phyloP scores from a whole-genome alignment of 2,888 invertebrate genomes.

The Belgica antarctica region DNA sequence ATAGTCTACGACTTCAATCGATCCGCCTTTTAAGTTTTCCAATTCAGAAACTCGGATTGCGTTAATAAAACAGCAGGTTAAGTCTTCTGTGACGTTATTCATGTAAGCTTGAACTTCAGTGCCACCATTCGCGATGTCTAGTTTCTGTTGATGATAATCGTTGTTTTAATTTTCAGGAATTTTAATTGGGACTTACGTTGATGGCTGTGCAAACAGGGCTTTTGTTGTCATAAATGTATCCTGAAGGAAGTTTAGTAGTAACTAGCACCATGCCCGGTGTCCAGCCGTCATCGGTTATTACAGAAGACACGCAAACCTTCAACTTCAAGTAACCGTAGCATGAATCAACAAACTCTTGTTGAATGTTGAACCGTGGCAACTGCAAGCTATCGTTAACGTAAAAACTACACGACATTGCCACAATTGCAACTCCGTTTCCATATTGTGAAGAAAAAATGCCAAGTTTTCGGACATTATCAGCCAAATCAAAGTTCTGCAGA shows the following conservation, averaged over 20 bases:
- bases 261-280: constrained; percentile 85
- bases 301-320: constrained; percentile 76
- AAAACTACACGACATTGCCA: constrained; percentile 76
- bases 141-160: no score
- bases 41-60: no score
- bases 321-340: constrained; percentile 76
- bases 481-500: constrained; percentile 69
- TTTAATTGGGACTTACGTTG: no score
- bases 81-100: no score
- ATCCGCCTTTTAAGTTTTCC: no score
- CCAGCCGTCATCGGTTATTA: constrained; percentile 59
- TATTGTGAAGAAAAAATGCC: constrained; percentile 66
- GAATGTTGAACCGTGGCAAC: constrained; percentile 81
- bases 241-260: constrained; percentile 85
- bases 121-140: no score
- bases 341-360: constrained; percentile 75
- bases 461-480: constrained; percentile 59
- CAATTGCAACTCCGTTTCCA: constrained; percentile 75
- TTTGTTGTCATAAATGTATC: constrained; percentile 81
- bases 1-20: no score
- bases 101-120: no score
- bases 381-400: constrained; percentile 82
- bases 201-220: no score
- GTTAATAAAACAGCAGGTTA: no score
- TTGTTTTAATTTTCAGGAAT: no score